Percentiles rank a stretch among this genome's conserved stretches.
phyloP scores from a whole-genome alignment of 2,888 invertebrate species.

The Monoplex corrugatus region DNA sequence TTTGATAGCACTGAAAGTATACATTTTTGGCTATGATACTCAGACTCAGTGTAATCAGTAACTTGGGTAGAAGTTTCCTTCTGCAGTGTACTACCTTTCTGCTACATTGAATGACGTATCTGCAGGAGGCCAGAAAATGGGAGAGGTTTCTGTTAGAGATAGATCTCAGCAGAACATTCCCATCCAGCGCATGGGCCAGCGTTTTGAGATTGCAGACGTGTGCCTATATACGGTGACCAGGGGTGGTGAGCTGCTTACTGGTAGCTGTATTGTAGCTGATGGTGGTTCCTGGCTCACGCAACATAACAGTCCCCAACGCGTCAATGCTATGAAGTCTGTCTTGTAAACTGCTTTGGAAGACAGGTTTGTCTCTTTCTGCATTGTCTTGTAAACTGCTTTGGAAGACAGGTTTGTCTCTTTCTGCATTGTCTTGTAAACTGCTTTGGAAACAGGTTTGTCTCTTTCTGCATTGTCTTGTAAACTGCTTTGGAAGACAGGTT shows the following conservation, averaged over 20 bases:
- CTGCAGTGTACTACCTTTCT: too few species aligned
- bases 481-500: too few species aligned
- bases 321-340: neutral
- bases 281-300: slow-evolving; percentile 72
- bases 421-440: too few species aligned
- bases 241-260: slow-evolving; percentile 73
- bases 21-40: too few species aligned
- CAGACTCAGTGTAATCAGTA: too few species aligned
- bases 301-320: neutral
- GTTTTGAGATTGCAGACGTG: slow-evolving; percentile 76
- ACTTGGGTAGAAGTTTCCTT: too few species aligned
- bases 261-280: slow-evolving; percentile 76
- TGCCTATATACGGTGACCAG: slow-evolving; percentile 75
- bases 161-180: slow-evolving; percentile 65
- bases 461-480: too few species aligned
- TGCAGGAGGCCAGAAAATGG: neutral
- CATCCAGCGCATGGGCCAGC: slow-evolving; percentile 71
- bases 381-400: too few species aligned
- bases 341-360: neutral
- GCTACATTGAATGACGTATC: neutral
- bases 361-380: neutral
- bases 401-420: too few species aligned
- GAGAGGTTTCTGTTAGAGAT: neutral
- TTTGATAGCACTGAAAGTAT: too few species aligned
- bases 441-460: too few species aligned